Evolutionary conservation across 2,888 invertebrate species (phyloP), one percentile per base, ranked within the genome.

Genomic region (Tetrapedia diversipes): DNA sequence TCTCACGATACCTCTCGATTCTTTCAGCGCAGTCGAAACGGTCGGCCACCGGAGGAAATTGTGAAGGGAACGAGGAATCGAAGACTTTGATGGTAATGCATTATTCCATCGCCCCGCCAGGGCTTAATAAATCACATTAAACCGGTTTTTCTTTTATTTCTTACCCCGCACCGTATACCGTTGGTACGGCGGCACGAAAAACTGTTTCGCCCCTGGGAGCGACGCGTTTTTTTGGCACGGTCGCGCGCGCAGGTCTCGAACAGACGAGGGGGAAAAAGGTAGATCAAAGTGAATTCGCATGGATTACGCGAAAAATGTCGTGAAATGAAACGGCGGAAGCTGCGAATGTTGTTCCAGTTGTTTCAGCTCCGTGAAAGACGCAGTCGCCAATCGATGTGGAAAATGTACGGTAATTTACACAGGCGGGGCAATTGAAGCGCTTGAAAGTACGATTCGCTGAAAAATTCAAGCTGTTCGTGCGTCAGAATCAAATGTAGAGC

Each of bases 1-100:
- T 64, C 68, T 63, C 75, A 27, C 77, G 77, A 66, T 75, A 66
- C 80, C 66, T 70, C n/a, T 67, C 82, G 76, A 82, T 76, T 82
- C 73, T 72, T 67, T 60, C 67, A 49, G 59, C 51, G 51, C 37
- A 53, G 64, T 59, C 56, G 69, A 39, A 76, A 59, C 69, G 49
- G 51, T 56, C 51, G 67, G 78, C 34, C 71, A 56, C 66, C 45
- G 47, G 56, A 68, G 78, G n/a, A 65, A 67, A 68, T 68, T 49
- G 66, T 22, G 29, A 34, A 29, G 49, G 19, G 1, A 57, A 56
- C 66, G 54, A 37, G 61, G 41, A 68, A 78, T 54, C 45, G 63
- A 64, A 14, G 49, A 49, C 43, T 29, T 29, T 53, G 34, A 59
- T 24, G 43, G 49, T 29, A 24, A 61, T 66, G 65, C 56, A 64